Conservation (phyloP, 1,140 invertebrate genomes). For the Caenorhabditis briggsae region DNA sequence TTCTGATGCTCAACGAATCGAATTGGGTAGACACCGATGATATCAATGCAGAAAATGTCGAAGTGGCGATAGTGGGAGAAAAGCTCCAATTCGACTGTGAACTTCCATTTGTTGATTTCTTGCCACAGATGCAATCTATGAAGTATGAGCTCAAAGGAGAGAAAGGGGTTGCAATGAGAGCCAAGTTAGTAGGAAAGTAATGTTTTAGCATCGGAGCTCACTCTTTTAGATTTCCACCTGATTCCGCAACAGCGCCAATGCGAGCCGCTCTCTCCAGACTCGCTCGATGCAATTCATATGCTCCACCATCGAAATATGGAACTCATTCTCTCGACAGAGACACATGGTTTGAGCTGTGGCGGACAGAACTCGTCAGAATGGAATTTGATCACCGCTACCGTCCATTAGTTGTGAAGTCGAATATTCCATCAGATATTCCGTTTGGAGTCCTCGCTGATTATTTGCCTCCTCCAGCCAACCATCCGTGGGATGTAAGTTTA, state of each 20-base stretch:
- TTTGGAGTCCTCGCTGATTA: slow-evolving; percentile 53
- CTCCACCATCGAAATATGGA: slow-evolving; percentile 52
- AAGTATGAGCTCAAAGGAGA: slow-evolving; percentile 70
- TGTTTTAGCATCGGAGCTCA: not conserved
- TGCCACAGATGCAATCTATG: slow-evolving; percentile 67
- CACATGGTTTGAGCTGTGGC: slow-evolving; percentile 73
- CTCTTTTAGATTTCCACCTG: slow-evolving; percentile 67
- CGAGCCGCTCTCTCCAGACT: slow-evolving; percentile 63
- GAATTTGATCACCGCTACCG: slow-evolving; percentile 73
- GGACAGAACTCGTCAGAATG: slow-evolving; percentile 69
- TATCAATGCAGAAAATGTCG: slow-evolving; percentile 71
- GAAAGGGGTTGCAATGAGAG: slow-evolving; percentile 70
- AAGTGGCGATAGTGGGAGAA: slow-evolving; percentile 73
- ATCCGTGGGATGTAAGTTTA: slow-evolving; percentile 51
- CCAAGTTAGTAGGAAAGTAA: not conserved
- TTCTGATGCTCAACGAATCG: slow-evolving; percentile 93
- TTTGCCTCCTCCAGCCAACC: slow-evolving; percentile 7
- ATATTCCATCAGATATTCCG: slow-evolving; percentile 70
- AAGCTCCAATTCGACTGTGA: slow-evolving; percentile 67
- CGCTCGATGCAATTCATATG: slow-evolving; percentile 27
- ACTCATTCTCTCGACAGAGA: slow-evolving; percentile 55
- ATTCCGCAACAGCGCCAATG: slow-evolving; percentile 68
- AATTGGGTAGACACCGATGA: slow-evolving; percentile 92
- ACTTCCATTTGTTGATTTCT: slow-evolving; percentile 72
- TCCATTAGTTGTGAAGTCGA: slow-evolving; percentile 62